Conservation (phyloP, 2,797 vertebrate species). For the Schizopygopsis malacanthus region DNA sequence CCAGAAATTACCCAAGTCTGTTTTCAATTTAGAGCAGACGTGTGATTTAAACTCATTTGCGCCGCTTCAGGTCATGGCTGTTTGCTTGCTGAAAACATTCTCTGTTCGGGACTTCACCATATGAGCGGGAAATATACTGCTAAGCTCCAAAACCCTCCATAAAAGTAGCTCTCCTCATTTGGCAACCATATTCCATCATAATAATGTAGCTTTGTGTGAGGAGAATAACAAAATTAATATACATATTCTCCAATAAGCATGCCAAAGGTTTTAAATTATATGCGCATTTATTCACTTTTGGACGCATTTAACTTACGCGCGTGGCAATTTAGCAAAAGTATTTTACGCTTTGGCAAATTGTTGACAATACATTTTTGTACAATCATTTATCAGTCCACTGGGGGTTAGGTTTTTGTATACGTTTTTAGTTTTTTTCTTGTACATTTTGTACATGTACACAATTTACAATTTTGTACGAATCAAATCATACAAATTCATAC, state of each 20-base stretch:
- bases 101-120: conserved; percentile 25
- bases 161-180: neutral
- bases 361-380: no score
- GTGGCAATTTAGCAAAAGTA: neutral
- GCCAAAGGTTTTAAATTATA: neutral
- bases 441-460: no score
- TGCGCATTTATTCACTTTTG: neutral
- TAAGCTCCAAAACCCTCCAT: neutral
- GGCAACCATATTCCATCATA: neutral
- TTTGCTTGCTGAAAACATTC: conserved; percentile 43
- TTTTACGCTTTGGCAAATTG: neutral
- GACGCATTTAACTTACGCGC: neutral
- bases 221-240: neutral
- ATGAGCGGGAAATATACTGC: neutral
- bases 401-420: no score
- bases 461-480: neutral
- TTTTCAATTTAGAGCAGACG: conserved; percentile 15
- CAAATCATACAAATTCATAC: neutral
- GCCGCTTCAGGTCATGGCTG: conserved; percentile 23
- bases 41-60: conserved; percentile 21
- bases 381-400: neutral
- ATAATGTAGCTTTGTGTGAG: neutral
- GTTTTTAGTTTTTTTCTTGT: no score
- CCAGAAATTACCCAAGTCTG: conserved; percentile 22
- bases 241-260: neutral